Conservation (phyloP, 2,797 vertebrate species). For the Syngnathus rostellatus region DNA sequence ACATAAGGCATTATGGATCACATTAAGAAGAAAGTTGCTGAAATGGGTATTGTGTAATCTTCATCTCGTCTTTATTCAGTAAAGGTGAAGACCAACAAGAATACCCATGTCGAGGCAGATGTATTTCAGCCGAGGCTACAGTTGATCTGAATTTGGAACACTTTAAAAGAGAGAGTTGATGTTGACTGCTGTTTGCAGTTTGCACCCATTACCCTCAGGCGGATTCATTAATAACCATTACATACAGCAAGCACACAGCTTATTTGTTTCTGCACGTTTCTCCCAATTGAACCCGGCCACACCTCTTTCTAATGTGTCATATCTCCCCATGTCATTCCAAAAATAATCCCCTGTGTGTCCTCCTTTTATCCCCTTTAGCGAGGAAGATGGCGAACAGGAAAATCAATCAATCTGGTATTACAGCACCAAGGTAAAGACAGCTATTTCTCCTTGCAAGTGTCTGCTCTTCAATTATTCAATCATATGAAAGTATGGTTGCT, state of each 20-base stretch:
- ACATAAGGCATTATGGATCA: conserved; percentile 10
- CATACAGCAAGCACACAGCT: not conserved
- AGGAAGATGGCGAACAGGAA: conserved; percentile 89
- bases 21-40: conserved; percentile 16
- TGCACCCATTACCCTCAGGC: not conserved
- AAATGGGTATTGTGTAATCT: not conserved
- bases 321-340: conserved; percentile 4
- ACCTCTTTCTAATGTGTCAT: not conserved
- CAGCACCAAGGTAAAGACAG: conserved; percentile 76
- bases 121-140: not conserved
- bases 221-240: not conserved
- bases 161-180: not conserved
- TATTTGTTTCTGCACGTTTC: not conserved
- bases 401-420: conserved; percentile 97
- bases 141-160: not conserved
- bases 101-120: not conserved
- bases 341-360: conserved; percentile 14
- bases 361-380: conserved; percentile 63
- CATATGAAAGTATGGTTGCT: not conserved
- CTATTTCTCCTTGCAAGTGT: not conserved
- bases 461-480: not conserved
- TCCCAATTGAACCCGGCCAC: not conserved
- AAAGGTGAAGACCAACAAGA: not conserved
- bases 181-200: not conserved
- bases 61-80: not conserved